Conservation (phyloP, 2,888 invertebrate species). For the Auanema freiburgensis region DNA sequence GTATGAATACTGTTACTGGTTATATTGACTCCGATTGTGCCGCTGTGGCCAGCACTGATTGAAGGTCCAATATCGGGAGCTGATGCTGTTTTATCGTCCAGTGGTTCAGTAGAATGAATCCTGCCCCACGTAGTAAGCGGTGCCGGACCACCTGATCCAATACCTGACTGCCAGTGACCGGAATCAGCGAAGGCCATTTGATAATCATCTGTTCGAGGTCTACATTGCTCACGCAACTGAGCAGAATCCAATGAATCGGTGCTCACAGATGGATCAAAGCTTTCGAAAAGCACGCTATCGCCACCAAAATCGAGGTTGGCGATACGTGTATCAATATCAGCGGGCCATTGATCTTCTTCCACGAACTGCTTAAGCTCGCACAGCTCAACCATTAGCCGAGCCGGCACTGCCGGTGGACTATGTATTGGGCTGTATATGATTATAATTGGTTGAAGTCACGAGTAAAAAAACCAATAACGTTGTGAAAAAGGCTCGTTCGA, state of each 20-base stretch:
- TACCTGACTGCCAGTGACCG: conserved; percentile 56
- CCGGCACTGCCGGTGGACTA: background rate
- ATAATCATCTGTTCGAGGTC: conserved; percentile 58
- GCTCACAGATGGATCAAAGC: conserved; percentile 48
- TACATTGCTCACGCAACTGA: conserved; percentile 48
- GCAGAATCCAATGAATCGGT: conserved; percentile 62
- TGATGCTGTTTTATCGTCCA: conserved; percentile 49
- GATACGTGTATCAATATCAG: conserved; percentile 61
- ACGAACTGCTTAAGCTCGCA: conserved; percentile 43
- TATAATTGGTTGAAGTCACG: too few species aligned
- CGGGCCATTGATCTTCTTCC: conserved; percentile 52
- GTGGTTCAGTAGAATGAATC: conserved; percentile 47
- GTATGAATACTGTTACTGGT: conserved; percentile 5
- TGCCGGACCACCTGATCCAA: conserved; percentile 14
- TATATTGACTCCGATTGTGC: conserved; percentile 7
- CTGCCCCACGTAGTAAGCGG: conserved; percentile 64
- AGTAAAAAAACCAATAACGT: too few species aligned
- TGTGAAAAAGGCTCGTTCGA: background rate
- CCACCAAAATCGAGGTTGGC: conserved; percentile 63
- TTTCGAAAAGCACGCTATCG: conserved; percentile 20
- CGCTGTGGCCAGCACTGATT: background rate
- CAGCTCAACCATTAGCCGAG: conserved; percentile 37
- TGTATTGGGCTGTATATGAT: background rate
- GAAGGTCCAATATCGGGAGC: conserved; percentile 32
- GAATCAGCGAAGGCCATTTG: conserved; percentile 62